These are phyloP conservation scores for Seriola quinqueradiata DNA, from an alignment of 2,113 vertebrate species.

Conservation along the genomic window DNA sequence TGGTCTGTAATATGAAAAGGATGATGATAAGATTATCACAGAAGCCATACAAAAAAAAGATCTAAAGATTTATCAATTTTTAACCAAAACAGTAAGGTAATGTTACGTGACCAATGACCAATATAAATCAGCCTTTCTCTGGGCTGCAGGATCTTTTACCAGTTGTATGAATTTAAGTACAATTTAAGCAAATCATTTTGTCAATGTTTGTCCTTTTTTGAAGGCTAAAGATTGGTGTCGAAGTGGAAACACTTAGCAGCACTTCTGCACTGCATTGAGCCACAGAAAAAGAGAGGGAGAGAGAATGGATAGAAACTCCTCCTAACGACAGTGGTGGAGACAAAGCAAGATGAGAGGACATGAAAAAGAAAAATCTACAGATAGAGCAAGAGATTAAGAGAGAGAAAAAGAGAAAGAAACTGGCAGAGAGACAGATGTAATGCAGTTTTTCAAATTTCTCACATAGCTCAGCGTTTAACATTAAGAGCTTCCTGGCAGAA, in stretches of 20 bases:
- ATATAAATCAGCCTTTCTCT: not conserved
- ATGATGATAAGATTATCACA: not conserved
- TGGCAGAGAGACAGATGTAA: constrained; percentile 32
- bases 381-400: not conserved
- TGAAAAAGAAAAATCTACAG: not conserved
- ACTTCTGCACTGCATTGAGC: not conserved
- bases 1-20: not conserved
- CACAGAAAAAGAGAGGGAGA: not conserved
- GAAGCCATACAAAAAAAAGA: not conserved
- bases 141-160: not conserved
- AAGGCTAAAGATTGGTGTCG: not conserved
- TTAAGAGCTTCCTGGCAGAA: constrained; percentile 63
- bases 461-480: constrained; percentile 61
- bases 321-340: not conserved
- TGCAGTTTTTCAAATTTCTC: constrained; percentile 59
- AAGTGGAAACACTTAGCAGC: not conserved
- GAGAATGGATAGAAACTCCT: not conserved
- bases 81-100: not conserved
- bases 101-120: not conserved
- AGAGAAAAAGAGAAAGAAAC: constrained; percentile 3
- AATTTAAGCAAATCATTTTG: not conserved
- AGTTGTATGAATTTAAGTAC: not conserved
- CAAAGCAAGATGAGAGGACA: not conserved
- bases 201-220: not conserved
- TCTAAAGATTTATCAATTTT: not conserved